These are phyloP conservation scores for Thymallus thymallus DNA, from an alignment of 2,113 vertebrate species.

Conservation along the genomic window DNA sequence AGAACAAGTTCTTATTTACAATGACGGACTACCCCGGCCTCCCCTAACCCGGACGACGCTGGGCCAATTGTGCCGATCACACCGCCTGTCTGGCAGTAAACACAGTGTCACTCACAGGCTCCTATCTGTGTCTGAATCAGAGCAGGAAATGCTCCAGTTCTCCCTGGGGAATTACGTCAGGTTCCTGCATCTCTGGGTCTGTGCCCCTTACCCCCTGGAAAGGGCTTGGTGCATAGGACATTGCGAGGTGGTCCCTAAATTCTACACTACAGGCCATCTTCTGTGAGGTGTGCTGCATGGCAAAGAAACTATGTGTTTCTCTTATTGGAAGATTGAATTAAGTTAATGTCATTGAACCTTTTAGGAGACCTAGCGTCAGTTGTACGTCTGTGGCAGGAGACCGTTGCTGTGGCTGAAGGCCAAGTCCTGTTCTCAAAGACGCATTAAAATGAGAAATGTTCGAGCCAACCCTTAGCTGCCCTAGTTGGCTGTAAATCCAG, in stretches of 20 bases:
- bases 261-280: too few relatives aligned
- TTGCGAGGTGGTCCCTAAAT: too few relatives aligned
- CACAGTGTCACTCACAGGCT: not conserved
- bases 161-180: not conserved
- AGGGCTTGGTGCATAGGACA: too few relatives aligned
- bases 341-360: too few relatives aligned
- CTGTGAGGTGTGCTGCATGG: too few relatives aligned
- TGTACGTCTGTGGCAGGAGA: not conserved
- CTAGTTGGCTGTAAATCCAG: constrained; percentile 9
- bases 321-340: too few relatives aligned
- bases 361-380: too few relatives aligned
- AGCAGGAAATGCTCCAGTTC: not conserved
- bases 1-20: too few relatives aligned
- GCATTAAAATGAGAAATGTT: not conserved
- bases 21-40: too few relatives aligned
- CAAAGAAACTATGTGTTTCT: too few relatives aligned
- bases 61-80: too few relatives aligned
- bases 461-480: not conserved
- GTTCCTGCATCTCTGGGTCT: not conserved
- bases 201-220: not conserved
- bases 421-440: not conserved
- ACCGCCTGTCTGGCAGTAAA: not conserved
- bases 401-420: not conserved
- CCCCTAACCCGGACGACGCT: too few relatives aligned
- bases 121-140: constrained; percentile 1